Percentiles rank a stretch among this genome's conserved stretches.
These are phyloP conservation scores for Diabrotica virgifera DNA, from an alignment of 1,140 invertebrate species.

Conservation along the genomic window DNA sequence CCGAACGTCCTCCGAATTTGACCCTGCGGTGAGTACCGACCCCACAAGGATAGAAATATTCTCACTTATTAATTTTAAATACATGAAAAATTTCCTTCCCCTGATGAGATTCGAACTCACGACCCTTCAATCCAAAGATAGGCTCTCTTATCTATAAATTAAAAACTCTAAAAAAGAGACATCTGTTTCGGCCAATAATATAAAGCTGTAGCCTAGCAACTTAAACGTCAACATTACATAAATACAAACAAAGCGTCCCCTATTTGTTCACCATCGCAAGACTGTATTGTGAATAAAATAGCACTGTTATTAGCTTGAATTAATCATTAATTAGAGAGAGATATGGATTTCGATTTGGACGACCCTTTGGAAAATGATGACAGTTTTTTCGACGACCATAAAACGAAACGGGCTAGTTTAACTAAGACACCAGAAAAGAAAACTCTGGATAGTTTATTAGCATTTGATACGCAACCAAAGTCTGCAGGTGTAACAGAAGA, in stretches of 20 bases:
- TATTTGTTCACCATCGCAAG: no score
- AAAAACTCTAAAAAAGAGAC: conserved; percentile 6
- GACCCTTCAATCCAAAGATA: no score
- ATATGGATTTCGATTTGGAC: conserved; percentile 35
- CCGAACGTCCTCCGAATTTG: no score
- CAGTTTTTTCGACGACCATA: conserved; percentile 52
- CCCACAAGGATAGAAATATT: no score
- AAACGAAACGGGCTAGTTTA: conserved; percentile 34
- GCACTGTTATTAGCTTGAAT: no score
- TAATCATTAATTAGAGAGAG: conserved; percentile 3
- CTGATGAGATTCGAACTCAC: no score
- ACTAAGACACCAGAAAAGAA: conserved; percentile 39
- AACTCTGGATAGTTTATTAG: conserved; percentile 38
- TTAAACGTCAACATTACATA: background rate
- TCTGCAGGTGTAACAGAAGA: conserved; percentile 16
- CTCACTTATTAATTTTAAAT: no score
- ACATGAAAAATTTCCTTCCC: no score
- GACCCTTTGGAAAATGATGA: conserved; percentile 50
- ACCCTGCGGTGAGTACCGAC: no score
- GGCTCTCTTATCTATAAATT: no score
- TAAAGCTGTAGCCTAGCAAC: conserved; percentile 4
- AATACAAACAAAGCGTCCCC: background rate
- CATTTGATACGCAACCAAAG: conserved; percentile 14
- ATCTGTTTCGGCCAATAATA: conserved; percentile 11
- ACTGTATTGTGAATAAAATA: no score